Conservation (phyloP, 2,113 vertebrate genomes). For the Stictonetta naevosa region DNA sequence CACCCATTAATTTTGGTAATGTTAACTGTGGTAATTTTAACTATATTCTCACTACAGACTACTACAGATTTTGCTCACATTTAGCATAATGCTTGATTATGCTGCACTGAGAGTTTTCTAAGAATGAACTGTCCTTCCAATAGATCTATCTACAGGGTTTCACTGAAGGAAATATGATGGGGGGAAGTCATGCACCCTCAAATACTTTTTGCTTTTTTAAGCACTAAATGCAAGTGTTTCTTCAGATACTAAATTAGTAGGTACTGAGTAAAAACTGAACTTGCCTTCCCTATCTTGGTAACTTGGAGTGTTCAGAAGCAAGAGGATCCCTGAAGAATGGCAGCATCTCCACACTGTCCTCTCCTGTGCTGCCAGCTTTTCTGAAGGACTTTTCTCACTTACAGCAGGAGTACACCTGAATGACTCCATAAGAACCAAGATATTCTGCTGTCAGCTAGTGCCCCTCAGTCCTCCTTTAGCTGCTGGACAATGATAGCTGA, state of each 20-base stretch:
- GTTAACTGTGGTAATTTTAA: background rate
- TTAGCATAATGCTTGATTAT: background rate
- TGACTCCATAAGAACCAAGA: background rate
- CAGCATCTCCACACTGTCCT: background rate
- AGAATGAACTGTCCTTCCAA: background rate
- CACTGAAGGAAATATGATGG: background rate
- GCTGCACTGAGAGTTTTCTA: background rate
- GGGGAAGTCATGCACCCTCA: background rate
- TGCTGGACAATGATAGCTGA: background rate
- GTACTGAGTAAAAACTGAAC: background rate
- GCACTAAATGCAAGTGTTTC: background rate
- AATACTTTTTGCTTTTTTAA: background rate
- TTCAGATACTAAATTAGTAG: background rate
- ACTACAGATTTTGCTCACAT: background rate
- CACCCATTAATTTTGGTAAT: background rate
- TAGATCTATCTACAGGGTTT: background rate
- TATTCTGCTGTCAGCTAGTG: background rate
- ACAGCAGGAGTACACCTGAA: background rate
- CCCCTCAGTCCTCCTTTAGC: background rate
- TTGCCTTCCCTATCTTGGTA: background rate
- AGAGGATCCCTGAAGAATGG: background rate
- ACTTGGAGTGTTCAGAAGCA: background rate
- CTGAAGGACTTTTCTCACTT: background rate
- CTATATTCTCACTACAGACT: background rate
- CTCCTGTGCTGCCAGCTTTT: background rate